These are phyloP conservation scores for Trichonephila clavipes DNA, from an alignment of 1,140 invertebrate genomes.

Conservation along the genomic window DNA sequence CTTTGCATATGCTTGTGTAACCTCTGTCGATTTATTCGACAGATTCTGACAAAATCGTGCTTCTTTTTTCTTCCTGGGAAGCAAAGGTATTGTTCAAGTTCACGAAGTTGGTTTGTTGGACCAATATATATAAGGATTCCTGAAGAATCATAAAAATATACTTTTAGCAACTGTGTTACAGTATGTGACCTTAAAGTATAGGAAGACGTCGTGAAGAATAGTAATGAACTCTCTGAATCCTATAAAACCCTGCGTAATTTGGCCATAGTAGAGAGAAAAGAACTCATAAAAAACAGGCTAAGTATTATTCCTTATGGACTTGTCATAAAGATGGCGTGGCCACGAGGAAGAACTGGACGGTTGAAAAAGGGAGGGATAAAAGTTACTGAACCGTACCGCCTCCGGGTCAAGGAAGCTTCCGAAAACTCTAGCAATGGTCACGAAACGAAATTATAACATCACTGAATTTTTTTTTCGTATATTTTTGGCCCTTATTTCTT, in stretches of 20 bases:
- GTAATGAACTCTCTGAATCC: neutral
- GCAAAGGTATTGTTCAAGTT: neutral
- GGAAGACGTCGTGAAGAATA: neutral
- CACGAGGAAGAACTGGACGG: neutral
- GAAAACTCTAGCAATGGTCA: neutral
- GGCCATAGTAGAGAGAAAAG: neutral
- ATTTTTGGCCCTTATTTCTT: too few species aligned
- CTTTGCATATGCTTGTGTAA: too few species aligned
- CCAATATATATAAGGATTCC: neutral
- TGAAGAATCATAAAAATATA: too few species aligned
- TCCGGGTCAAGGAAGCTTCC: slow-evolving; percentile 12
- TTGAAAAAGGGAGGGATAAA: neutral
- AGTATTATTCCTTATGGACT: neutral
- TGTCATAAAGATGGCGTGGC: neutral
- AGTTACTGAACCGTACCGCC: slow-evolving; percentile 9
- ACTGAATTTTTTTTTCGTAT: too few species aligned
- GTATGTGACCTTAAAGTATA: neutral
- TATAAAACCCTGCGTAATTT: neutral
- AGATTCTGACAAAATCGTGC: too few species aligned
- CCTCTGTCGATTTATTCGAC: too few species aligned
- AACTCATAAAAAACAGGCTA: too few species aligned
- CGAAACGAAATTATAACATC: neutral
- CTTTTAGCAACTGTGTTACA: neutral
- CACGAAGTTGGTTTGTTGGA: neutral
- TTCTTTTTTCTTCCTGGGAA: too few species aligned